Evolutionary conservation across 1,140 invertebrate species (phyloP).

Genomic region (Pomacea maculata): DNA sequence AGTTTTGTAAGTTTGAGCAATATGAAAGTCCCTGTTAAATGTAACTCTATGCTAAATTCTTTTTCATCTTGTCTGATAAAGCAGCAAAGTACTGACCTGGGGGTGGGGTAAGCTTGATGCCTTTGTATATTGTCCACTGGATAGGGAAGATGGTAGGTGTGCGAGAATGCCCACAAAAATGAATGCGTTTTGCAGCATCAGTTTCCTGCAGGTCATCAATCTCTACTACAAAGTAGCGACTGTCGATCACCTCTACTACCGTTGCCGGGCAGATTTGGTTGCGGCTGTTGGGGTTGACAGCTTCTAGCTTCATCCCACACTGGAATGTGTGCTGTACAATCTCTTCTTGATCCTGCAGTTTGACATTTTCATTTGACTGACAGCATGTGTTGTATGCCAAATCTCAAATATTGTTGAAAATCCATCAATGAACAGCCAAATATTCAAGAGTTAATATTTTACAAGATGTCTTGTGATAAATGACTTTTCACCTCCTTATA

Average conservation of each 20-base stretch:
- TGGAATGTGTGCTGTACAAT: constrained; percentile 68
- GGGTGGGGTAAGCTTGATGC: constrained; percentile 55
- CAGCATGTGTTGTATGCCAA: no score
- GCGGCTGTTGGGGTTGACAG: constrained; percentile 73
- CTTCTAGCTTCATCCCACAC: constrained; percentile 76
- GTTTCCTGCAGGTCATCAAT: constrained; percentile 61
- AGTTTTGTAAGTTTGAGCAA: no score
- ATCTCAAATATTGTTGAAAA: no score
- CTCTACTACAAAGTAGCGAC: constrained; percentile 74
- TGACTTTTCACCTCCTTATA: no score
- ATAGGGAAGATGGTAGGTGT: constrained; percentile 63
- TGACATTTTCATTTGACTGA: no score
- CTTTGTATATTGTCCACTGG: constrained; percentile 61
- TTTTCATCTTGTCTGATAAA: no score
- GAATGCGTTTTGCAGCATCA: constrained; percentile 20
- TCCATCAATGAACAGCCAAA: no score
- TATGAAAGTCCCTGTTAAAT: no score
- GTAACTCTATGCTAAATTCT: no score
- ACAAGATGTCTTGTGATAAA: no score
- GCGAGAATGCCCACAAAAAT: constrained; percentile 61
- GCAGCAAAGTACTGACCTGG: constrained; percentile 48
- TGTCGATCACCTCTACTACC: constrained; percentile 74
- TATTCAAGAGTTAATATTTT: no score
- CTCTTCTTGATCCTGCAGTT: constrained; percentile 52
- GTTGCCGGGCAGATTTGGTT: constrained; percentile 77